These are phyloP conservation scores for Nomada ruficornis DNA, from an alignment of 2,888 invertebrate genomes.

Conservation along the genomic window DNA sequence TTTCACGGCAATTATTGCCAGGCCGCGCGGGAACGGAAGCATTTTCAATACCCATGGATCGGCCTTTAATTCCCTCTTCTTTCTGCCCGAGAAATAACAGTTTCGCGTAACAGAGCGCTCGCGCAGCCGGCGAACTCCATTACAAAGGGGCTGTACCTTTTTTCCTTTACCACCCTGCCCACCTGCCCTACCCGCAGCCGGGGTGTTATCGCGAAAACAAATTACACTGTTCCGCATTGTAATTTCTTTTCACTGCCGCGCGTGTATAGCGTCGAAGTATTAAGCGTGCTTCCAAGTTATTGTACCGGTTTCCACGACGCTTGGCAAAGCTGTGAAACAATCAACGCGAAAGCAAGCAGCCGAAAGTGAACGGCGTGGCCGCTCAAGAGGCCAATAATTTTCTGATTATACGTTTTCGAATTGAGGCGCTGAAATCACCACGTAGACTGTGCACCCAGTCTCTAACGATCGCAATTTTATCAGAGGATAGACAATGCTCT, in stretches of 20 bases:
- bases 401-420: conserved; percentile 65
- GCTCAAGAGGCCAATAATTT: conserved; percentile 60
- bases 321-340: conserved; percentile 47
- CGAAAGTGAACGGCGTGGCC: conserved; percentile 40
- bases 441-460: conserved; percentile 3
- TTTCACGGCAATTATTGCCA: conserved; percentile 26
- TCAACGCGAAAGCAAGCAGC: conserved; percentile 35
- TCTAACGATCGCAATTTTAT: conserved; percentile 44
- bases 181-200: neutral
- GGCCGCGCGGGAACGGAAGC: conserved; percentile 3
- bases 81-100: conserved; percentile 39
- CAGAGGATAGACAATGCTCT: conserved; percentile 13
- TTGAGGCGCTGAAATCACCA: conserved; percentile 35
- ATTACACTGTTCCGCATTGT: conserved; percentile 66
- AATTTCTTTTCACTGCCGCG: conserved; percentile 64
- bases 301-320: conserved; percentile 24
- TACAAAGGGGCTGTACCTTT: conserved; percentile 5
- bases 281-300: conserved; percentile 52
- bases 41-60: conserved; percentile 28
- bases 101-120: conserved; percentile 24
- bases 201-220: conserved; percentile 69
- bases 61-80: conserved; percentile 30
- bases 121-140: conserved; percentile 6
- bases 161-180: neutral
- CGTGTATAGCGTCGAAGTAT: conserved; percentile 38